Conservation (phyloP, 2,888 invertebrate species). For the Melanchra persicariae region DNA sequence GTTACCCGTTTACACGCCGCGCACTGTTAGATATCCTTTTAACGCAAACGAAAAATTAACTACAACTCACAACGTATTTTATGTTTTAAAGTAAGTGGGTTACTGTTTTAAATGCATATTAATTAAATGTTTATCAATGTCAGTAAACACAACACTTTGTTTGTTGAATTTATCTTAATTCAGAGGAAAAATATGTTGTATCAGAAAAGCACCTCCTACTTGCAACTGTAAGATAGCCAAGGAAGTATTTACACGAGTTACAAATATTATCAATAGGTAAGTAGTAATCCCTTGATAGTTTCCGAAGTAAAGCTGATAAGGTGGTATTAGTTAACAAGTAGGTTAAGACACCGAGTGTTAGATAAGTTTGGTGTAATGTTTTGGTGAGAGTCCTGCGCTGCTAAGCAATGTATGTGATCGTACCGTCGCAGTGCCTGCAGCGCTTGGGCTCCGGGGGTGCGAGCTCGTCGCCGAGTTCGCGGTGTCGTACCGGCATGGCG, state of each 20-base stretch:
- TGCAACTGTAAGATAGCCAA: constrained; percentile 13
- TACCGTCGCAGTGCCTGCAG: constrained; percentile 98
- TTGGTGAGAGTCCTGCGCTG: constrained; percentile 69
- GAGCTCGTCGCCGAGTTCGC: constrained; percentile 90
- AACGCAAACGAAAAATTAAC: constrained; percentile 20
- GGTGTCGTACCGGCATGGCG: constrained; percentile 91
- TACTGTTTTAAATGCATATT: constrained; percentile 36
- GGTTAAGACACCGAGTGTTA: constrained; percentile 65
- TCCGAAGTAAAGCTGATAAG: constrained; percentile 58
- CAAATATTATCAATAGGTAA: constrained; percentile 30
- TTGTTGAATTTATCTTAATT: constrained; percentile 5
- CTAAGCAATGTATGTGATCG: constrained; percentile 74
- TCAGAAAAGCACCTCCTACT: constrained; percentile 25
- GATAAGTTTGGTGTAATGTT: constrained; percentile 62
- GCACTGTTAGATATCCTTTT: not conserved
- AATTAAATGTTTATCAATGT: constrained; percentile 38
- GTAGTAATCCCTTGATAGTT: constrained; percentile 36
- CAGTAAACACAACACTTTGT: constrained; percentile 28
- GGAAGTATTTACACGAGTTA: constrained; percentile 30
- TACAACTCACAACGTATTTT: constrained; percentile 26
- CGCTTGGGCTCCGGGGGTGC: constrained; percentile 95
- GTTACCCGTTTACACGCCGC: no score
- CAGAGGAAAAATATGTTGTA: not conserved
- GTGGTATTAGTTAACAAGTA: constrained; percentile 57
- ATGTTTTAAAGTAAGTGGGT: constrained; percentile 30